phyloP scores from a whole-genome alignment of 2,113 vertebrate genomes.

The Onychostoma macrolepis region DNA sequence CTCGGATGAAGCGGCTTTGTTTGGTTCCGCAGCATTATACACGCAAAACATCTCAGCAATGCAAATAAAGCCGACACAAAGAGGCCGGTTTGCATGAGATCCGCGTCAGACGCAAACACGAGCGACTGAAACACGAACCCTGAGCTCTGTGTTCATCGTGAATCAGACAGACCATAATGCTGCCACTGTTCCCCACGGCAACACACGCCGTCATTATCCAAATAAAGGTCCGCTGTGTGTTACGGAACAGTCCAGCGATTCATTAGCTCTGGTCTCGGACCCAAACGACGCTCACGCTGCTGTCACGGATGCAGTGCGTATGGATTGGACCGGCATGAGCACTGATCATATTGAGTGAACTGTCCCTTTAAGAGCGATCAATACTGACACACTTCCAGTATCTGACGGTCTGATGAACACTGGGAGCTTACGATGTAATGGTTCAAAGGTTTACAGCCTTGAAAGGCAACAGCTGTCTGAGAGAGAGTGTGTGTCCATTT shows the following conservation, averaged over 20 bases:
- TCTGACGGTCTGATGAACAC: neutral
- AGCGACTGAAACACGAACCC: neutral
- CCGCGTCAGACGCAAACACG: neutral
- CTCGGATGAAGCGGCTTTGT: neutral
- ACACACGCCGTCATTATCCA: neutral
- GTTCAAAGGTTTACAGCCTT: neutral
- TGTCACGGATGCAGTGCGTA: too few relatives aligned
- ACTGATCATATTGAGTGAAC: too few relatives aligned
- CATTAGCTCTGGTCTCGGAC: neutral
- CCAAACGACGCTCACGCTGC: neutral
- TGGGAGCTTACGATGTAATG: neutral
- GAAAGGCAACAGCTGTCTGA: neutral
- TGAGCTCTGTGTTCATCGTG: neutral
- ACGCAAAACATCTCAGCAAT: neutral
- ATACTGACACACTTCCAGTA: neutral
- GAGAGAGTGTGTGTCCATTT: neutral
- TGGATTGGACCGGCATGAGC: too few relatives aligned
- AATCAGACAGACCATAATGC: slow-evolving; percentile 51
- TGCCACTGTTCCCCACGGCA: slow-evolving; percentile 62
- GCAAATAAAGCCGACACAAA: neutral
- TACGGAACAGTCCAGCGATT: neutral
- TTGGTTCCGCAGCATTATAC: neutral
- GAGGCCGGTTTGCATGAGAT: neutral
- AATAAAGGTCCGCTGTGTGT: neutral
- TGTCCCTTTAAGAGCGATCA: neutral